These are phyloP conservation scores for Reticulitermes speratus DNA, from an alignment of 1,140 invertebrate species.

Conservation along the genomic window DNA sequence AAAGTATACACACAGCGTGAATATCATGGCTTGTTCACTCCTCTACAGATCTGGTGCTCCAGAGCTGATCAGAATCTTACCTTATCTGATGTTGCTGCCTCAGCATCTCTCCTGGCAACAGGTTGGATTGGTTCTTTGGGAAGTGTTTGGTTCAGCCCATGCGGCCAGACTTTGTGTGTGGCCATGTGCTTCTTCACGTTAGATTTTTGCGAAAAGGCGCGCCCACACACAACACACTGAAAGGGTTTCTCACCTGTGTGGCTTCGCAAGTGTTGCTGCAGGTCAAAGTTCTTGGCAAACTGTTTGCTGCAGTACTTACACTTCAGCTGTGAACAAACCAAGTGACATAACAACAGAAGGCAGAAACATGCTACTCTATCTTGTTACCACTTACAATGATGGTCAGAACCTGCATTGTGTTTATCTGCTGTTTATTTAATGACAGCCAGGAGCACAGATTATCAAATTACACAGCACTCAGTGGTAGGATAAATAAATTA, in stretches of 20 bases:
- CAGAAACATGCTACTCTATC: too few relatives aligned
- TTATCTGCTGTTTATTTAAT: too few relatives aligned
- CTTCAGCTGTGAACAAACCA: slow-evolving; percentile 46
- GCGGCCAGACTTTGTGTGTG: slow-evolving; percentile 58
- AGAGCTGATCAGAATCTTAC: not conserved
- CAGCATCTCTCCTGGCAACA: not conserved
- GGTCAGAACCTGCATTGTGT: too few relatives aligned
- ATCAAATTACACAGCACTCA: too few relatives aligned
- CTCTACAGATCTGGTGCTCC: too few relatives aligned
- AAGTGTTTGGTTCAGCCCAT: slow-evolving; percentile 31
- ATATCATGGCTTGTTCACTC: too few relatives aligned
- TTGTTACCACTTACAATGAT: too few relatives aligned
- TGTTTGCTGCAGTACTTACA: slow-evolving; percentile 54
- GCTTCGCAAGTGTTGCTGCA: slow-evolving; percentile 55
- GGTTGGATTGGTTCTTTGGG: slow-evolving; percentile 33
- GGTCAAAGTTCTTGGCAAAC: slow-evolving; percentile 56
- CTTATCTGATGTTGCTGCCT: not conserved
- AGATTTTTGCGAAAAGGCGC: slow-evolving; percentile 62
- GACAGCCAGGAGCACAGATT: too few relatives aligned
- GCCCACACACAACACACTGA: slow-evolving; percentile 62
- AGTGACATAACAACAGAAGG: not conserved
- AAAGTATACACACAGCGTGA: too few relatives aligned
- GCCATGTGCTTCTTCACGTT: slow-evolving; percentile 69
- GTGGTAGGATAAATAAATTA: too few relatives aligned
- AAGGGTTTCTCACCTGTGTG: slow-evolving; percentile 65